phyloP scores from a whole-genome alignment of 2,113 vertebrate genomes.

The Anoplopoma fimbria region DNA sequence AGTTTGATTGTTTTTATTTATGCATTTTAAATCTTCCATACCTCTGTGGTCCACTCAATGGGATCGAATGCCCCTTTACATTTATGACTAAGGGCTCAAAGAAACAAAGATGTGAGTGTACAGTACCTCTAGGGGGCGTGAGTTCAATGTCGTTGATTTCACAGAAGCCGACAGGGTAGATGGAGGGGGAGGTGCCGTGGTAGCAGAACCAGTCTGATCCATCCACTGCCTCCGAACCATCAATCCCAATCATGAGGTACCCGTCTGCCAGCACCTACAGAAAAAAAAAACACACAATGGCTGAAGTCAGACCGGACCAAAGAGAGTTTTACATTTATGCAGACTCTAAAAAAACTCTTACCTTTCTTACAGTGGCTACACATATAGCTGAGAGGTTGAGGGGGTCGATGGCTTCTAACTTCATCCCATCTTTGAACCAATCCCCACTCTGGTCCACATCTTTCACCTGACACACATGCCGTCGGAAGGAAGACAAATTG shows the following conservation, averaged over 20 bases:
- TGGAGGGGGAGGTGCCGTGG: constrained; percentile 95
- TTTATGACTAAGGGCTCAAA: background rate
- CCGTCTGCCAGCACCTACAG: constrained; percentile 95
- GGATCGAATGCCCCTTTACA: background rate
- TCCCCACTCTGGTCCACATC: constrained; percentile 95
- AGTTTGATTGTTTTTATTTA: background rate
- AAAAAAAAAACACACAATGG: constrained; percentile 53
- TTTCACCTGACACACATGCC: constrained; percentile 87
- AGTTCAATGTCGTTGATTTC: constrained; percentile 99
- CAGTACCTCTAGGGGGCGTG: constrained; percentile 97
- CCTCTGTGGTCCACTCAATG: background rate
- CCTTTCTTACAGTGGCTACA: constrained; percentile 98
- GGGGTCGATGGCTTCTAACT: constrained; percentile 97
- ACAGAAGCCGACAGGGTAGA: constrained; percentile 99
- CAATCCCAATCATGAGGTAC: constrained; percentile 99
- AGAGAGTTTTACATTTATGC: no score
- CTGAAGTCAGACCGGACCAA: constrained; percentile 24
- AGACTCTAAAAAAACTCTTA: constrained; percentile 66
- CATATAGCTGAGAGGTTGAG: constrained; percentile 99
- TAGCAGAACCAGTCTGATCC: constrained; percentile 99
- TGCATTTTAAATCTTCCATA: background rate
- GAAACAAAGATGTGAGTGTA: constrained; percentile 53
- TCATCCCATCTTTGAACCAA: constrained; percentile 99
- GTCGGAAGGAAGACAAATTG: background rate
- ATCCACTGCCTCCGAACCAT: constrained; percentile 98